These are phyloP conservation scores for Zaprionus kolodkinae DNA, from an alignment of 1,140 invertebrate genomes.

Conservation along the genomic window DNA sequence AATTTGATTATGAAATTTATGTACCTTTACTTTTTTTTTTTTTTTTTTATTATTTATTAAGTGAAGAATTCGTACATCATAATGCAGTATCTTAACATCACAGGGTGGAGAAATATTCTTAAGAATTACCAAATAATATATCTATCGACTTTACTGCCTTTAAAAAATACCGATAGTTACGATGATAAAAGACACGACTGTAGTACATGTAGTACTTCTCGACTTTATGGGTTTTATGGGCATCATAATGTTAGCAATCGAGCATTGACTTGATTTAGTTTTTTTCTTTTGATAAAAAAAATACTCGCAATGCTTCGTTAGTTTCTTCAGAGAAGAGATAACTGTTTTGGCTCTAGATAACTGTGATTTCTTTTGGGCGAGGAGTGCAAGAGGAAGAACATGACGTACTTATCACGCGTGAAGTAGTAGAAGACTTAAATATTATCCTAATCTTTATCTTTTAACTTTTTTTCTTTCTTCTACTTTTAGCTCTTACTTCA, in stretches of 20 bases:
- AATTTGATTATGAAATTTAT: no score
- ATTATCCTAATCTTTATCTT: neutral
- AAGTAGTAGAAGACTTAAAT: no score
- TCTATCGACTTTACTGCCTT: neutral
- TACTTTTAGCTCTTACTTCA: neutral
- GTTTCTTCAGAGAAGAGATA: slow-evolving; percentile 5
- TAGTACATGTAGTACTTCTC: neutral
- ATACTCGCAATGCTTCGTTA: neutral
- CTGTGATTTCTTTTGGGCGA: neutral
- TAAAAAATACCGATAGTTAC: neutral
- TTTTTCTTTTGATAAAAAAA: neutral
- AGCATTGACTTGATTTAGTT: neutral
- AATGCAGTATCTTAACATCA: no score
- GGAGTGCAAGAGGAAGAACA: no score
- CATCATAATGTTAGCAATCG: neutral
- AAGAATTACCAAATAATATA: no score
- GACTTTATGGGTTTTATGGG: neutral
- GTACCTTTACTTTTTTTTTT: no score
- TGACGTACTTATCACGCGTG: no score
- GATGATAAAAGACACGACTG: neutral
- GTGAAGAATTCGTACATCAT: no score
- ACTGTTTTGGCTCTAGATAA: neutral
- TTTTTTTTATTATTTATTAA: no score
- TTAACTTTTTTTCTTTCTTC: neutral
- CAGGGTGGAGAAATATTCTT: no score